Base-by-base conservation (phyloP, 2,888 invertebrate species). In the Plutella xylostella region DNA sequence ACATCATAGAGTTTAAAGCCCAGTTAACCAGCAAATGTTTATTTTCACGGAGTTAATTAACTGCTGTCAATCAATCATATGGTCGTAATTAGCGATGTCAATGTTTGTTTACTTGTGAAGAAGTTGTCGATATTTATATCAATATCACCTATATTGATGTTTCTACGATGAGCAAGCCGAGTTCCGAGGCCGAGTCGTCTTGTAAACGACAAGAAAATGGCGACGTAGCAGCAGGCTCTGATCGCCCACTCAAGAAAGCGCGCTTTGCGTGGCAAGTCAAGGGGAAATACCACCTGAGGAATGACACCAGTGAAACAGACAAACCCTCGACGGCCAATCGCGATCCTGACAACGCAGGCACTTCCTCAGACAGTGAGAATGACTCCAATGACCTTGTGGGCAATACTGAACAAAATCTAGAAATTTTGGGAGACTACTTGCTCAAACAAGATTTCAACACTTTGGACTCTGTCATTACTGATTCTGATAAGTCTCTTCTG, bases 241-340 rank as follows among this genome's bases (percentile, higher is more conserved):
- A 86, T 58, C 85, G 87, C 70, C 88, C 88, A 60, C 77, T 87
- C 55, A 89, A 89, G 67, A 89, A 89, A 70, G 89, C 89, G 47
- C 79, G 87, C 57, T 89, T 86, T 70, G 83, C 88, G 45, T 89
- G 89, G 89, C 87, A 89, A 80, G 86, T 89, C 48, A 89, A 89
- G 72, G 89, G 89, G 34, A 84, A 87, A 79, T 85, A 87, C 63
- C 87, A 88, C 62, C 66, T 88, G 52, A 88, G 84, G 70, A 82
- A 83, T 51, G 75, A 76, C 48, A 51, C 56, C 45, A 52, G 61
- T 20, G 67, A 64, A 22, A 48, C 46, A 28, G 52, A 51, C 28
- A 60, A 58, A 47, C 30, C 54, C 39, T 42, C 59, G 35, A 20
- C 51, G 31, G 43, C 53, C 15, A 39, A 50, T 19, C 54, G 45